Conservation (phyloP, 2,113 vertebrate species). For the Rhea americana region DNA sequence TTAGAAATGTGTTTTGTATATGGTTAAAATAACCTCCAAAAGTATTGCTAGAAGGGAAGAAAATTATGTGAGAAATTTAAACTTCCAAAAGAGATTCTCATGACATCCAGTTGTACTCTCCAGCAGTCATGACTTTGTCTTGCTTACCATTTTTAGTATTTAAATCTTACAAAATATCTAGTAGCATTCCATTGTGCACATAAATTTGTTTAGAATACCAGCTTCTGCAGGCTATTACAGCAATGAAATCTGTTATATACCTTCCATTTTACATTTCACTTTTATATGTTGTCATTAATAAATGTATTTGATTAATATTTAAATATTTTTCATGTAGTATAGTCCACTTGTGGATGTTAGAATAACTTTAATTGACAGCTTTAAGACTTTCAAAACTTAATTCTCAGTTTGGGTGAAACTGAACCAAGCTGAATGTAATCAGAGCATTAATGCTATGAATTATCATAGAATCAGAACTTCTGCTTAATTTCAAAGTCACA, state of each 20-base stretch:
- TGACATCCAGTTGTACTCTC: neutral
- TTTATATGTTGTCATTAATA: neutral
- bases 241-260: neutral
- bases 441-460: neutral
- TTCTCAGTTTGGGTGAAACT: neutral
- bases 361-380: neutral
- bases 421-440: neutral
- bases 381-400: neutral
- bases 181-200: neutral
- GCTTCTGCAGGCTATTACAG: neutral
- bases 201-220: neutral
- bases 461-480: neutral
- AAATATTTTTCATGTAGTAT: neutral
- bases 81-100: neutral
- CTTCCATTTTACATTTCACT: neutral
- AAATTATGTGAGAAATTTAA: neutral
- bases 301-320: neutral
- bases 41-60: neutral
- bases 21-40: neutral
- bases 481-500: neutral
- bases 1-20: neutral
- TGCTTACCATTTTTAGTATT: neutral
- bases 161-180: neutral
- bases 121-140: neutral
- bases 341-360: neutral